These are phyloP conservation scores for Aphodius sticticus DNA, from an alignment of 2,888 invertebrate species.

Conservation along the genomic window DNA sequence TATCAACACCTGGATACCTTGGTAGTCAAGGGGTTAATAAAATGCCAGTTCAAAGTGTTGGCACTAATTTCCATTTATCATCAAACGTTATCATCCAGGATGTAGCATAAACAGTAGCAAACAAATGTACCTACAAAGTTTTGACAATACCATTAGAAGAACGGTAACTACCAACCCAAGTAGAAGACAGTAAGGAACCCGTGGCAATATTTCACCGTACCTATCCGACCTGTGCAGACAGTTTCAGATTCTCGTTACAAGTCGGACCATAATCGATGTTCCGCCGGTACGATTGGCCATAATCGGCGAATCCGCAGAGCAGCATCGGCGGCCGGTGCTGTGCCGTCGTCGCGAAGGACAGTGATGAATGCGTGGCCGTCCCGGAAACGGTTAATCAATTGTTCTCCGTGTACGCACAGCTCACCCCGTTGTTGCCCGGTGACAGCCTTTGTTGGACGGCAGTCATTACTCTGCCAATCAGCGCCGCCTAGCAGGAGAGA, in stretches of 20 bases:
- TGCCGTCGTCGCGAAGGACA: constrained; percentile 45
- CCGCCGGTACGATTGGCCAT: constrained; percentile 24
- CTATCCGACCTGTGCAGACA: not conserved
- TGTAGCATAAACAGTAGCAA: too few species aligned
- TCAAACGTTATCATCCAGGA: too few species aligned
- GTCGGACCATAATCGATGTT: constrained; percentile 6
- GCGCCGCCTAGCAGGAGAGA: constrained; percentile 42
- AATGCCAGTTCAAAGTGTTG: too few species aligned
- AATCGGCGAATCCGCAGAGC: constrained; percentile 32
- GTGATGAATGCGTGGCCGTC: constrained; percentile 58
- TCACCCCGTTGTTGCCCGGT: constrained; percentile 53
- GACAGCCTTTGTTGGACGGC: constrained; percentile 58
- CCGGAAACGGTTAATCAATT: constrained; percentile 61
- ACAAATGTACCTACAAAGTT: too few species aligned
- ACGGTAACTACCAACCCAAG: not conserved
- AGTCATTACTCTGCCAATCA: constrained; percentile 61
- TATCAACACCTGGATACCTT: too few species aligned
- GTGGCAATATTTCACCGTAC: not conserved
- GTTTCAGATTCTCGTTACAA: constrained; percentile 10
- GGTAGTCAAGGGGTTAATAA: too few species aligned
- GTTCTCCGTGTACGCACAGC: constrained; percentile 53
- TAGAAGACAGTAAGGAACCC: not conserved
- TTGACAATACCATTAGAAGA: too few species aligned
- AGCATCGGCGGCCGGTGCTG: constrained; percentile 25
- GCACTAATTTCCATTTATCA: too few species aligned